A percentile compares a stretch with the other conserved stretches of the same genome.
Conservation (phyloP, 1,140 invertebrate species). For the Achatina immaculata region DNA sequence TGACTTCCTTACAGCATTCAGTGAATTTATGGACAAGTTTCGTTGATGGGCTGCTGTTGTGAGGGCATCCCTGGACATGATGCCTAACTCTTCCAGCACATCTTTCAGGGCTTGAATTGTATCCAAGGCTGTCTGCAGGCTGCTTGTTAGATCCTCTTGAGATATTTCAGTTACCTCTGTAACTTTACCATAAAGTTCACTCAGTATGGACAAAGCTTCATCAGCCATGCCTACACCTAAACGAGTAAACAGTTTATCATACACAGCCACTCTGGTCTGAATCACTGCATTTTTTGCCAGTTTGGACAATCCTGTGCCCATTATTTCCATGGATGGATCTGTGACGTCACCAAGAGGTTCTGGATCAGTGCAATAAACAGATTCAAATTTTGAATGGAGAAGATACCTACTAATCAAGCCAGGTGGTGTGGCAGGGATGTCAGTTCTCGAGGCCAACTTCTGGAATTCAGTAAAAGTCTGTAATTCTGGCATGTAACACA, state of each 20-base stretch:
- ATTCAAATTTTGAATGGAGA: constrained; percentile 31
- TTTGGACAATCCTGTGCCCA: constrained; percentile 22
- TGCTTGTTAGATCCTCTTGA: constrained; percentile 31
- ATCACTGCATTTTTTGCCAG: constrained; percentile 21
- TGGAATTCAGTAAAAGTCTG: constrained; percentile 4
- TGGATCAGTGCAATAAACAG: constrained; percentile 12
- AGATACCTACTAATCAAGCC: constrained; percentile 1
- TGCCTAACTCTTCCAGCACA: constrained; percentile 36
- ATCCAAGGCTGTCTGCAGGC: constrained; percentile 35
- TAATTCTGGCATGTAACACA: background rate
- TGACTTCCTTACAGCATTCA: constrained; percentile 10
- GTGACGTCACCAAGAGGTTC: background rate
- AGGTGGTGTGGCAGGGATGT: constrained; percentile 12
- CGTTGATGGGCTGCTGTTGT: constrained; percentile 28
- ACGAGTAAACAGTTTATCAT: constrained; percentile 35
- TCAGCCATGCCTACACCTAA: constrained; percentile 37
- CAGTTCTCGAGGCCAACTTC: background rate
- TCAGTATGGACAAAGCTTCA: constrained; percentile 28
- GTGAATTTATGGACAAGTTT: constrained; percentile 16
- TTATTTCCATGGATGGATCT: constrained; percentile 20
- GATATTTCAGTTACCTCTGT: constrained; percentile 36
- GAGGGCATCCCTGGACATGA: constrained; percentile 34
- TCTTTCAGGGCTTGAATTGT: constrained; percentile 39
- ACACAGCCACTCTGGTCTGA: constrained; percentile 26
- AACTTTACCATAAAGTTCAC: constrained; percentile 33